Evolutionary conservation across 2,888 invertebrate genomes (phyloP), one percentile per base, ranked within the genome.

Genomic region (Drosophila imparisetae): DNA sequence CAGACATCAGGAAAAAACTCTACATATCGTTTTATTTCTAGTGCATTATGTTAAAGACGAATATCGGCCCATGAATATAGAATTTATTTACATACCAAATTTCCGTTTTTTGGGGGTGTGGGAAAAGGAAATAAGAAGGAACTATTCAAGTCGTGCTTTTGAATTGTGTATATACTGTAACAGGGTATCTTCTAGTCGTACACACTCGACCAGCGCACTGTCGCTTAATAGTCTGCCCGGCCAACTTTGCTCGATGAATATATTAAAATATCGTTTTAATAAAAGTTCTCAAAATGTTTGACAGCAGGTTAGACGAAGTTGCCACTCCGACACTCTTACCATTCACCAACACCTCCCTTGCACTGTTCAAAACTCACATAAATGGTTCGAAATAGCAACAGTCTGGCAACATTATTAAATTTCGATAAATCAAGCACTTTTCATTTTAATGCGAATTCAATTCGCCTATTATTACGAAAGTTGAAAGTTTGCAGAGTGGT

Each of bases 201-300:
- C 13, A 30, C 15, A 15, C 8, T 1, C 38, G 13, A 13, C 10
- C 10, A 5, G 0, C 0, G 10, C 34, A 18, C 10, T 29, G 3
- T 50, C 50, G 59, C 38, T 53, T 48, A 29, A 11, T 53, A 54
- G 48, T 42, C 18, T 18, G 18, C 21, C 21, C 29, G 58, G 8
- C 15, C 53, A 73, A 82, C 64, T 86, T 85, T 71, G 53, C 29
- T 48, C 89, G 75, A 86, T 86, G 81, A 90, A 90, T 88, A 81
- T 77, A 79, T 88, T 80, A 83, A 83, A 78, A 86, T 77, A 86
- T 80, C 74, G 83, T 78, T 86, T 83, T 67, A 64, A 73, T 75
- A 78, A 73, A 78, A 66, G 55, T 75, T 55, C 45, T 55, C 45
- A 49, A 72, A 75, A 75, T 55, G 54, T 59, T 60, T 34, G 57